phyloP scores from a whole-genome alignment of 2,888 invertebrate genomes.

The Chrysolina haemoptera region DNA sequence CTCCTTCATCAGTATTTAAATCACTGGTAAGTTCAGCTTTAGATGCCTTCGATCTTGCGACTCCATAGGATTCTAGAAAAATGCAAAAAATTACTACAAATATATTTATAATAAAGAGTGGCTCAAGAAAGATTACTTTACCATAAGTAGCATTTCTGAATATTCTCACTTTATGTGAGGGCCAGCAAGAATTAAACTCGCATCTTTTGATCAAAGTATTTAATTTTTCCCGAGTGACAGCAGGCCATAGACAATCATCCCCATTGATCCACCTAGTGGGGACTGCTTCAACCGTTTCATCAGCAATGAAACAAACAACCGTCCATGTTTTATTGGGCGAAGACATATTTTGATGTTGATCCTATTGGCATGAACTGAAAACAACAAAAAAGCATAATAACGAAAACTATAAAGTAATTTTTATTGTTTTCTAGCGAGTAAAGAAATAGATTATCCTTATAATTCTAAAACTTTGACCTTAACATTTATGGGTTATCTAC shows the following conservation, averaged over 20 bases:
- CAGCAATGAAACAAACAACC: slow-evolving; percentile 26
- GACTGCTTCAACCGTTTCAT: slow-evolving; percentile 36
- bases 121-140: too few relatives aligned
- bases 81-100: not conserved
- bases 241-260: slow-evolving; percentile 37
- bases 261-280: slow-evolving; percentile 35
- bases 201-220: slow-evolving; percentile 26
- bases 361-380: not conserved
- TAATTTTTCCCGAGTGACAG: slow-evolving; percentile 31
- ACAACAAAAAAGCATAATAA: too few relatives aligned
- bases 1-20: slow-evolving; percentile 26
- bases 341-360: not conserved
- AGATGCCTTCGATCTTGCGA: slow-evolving; percentile 23
- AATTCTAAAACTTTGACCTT: too few relatives aligned
- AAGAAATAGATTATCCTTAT: too few relatives aligned
- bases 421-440: too few relatives aligned
- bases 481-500: too few relatives aligned
- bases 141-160: slow-evolving; percentile 33
- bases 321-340: not conserved
- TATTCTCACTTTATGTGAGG: slow-evolving; percentile 27
- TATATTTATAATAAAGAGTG: not conserved
- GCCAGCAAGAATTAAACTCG: slow-evolving; percentile 26
- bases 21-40: slow-evolving; percentile 29
- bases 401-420: too few relatives aligned
- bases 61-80: slow-evolving; percentile 20